phyloP scores from a whole-genome alignment of 2,797 vertebrate genomes.

The Pseudocheirus occidentalis region DNA sequence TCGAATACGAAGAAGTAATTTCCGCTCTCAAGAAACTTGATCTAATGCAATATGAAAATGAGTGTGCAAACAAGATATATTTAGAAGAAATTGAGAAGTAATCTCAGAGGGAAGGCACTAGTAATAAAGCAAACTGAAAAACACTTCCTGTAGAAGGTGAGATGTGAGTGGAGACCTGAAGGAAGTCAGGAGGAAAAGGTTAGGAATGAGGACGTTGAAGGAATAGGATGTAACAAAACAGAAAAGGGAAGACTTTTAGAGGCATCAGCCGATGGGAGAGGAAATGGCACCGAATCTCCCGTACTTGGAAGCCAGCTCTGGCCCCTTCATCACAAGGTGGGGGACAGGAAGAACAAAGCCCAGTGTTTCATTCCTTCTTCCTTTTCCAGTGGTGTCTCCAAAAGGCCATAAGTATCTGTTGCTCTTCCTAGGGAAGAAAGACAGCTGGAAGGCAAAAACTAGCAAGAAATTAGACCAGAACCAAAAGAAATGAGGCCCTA shows the following conservation, averaged over 20 bases:
- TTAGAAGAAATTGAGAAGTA: neutral
- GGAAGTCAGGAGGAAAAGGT: neutral
- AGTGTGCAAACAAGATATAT: neutral
- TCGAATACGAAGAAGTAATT: neutral
- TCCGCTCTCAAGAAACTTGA: neutral
- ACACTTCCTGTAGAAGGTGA: neutral
- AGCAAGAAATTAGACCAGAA: neutral
- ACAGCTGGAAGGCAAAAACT: neutral
- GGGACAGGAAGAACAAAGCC: neutral
- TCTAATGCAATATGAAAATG: neutral
- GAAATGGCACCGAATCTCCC: neutral
- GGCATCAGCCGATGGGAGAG: neutral
- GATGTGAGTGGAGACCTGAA: neutral
- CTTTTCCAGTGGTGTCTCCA: neutral
- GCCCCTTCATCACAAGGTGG: neutral
- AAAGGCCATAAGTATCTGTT: neutral
- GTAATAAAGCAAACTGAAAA: neutral
- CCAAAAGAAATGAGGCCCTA: neutral
- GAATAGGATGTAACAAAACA: neutral
- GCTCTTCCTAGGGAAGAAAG: neutral
- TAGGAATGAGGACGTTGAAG: neutral
- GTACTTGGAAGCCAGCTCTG: neutral
- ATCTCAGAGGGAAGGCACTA: neutral
- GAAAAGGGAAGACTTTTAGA: neutral
- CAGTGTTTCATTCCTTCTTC: neutral